phyloP scores from a whole-genome alignment of 2,888 invertebrate species.

The Cyrtodaria siliqua region DNA sequence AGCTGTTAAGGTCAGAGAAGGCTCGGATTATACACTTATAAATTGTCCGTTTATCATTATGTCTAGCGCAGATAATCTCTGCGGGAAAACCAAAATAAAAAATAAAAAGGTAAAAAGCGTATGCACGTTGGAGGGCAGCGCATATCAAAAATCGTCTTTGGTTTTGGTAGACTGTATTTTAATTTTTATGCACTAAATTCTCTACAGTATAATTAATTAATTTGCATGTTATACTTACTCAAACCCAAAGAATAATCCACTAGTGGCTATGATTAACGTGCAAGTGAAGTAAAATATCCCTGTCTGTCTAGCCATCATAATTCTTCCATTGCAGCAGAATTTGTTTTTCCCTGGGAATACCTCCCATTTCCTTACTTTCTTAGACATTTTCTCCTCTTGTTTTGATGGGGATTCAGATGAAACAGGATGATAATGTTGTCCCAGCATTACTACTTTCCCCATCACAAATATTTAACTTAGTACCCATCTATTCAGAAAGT shows the following conservation, averaged over 20 bases:
- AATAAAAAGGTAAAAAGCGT: no score
- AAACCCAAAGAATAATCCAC: constrained; percentile 97
- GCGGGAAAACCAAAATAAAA: no score
- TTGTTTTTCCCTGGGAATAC: constrained; percentile 98
- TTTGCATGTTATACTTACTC: constrained; percentile 93
- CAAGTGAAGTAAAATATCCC: constrained; percentile 98
- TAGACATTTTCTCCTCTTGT: constrained; percentile 75
- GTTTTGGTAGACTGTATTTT: no score
- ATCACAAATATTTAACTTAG: constrained; percentile 50
- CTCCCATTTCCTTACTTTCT: constrained; percentile 91
- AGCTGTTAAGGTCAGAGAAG: no score
- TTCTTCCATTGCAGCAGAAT: constrained; percentile 98
- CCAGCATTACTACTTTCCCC: constrained; percentile 54
- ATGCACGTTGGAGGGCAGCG: no score
- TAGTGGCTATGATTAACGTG: constrained; percentile 96
- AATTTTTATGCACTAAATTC: no score
- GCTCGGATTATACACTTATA: no score
- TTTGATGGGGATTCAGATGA: constrained; percentile 79
- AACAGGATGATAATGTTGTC: constrained; percentile 78
- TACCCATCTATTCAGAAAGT: not conserved
- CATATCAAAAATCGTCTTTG: no score
- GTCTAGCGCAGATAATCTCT: no score
- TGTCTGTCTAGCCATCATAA: constrained; percentile 98
- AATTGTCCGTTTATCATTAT: no score
- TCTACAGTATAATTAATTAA: no score